Conservation (phyloP, 2,797 vertebrate species). For the Ambastaia sidthimunki region DNA sequence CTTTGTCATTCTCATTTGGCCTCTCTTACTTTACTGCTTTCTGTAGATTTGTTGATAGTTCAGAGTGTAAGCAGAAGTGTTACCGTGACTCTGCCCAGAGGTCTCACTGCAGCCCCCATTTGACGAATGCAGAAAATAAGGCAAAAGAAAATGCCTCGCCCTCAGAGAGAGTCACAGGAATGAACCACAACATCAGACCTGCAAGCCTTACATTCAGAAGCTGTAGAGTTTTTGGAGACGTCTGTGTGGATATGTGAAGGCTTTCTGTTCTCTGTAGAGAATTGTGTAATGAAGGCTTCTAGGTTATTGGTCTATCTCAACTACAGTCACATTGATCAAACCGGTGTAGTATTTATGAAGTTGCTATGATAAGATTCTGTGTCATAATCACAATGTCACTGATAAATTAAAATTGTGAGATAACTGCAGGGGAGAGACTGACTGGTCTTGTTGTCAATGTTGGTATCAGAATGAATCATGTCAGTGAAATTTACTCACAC, state of each 20-base stretch:
- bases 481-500: background rate
- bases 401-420: background rate
- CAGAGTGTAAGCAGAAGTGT: constrained; percentile 5
- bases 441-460: background rate
- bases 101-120: constrained; percentile 50
- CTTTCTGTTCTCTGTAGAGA: constrained; percentile 8
- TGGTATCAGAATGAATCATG: background rate
- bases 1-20: constrained; percentile 23
- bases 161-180: constrained; percentile 46
- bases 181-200: constrained; percentile 47
- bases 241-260: constrained; percentile 38
- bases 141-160: constrained; percentile 46
- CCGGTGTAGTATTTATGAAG: constrained; percentile 9
- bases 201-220: constrained; percentile 38
- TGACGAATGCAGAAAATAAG: constrained; percentile 57
- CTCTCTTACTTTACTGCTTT: constrained; percentile 38
- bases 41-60: constrained; percentile 23
- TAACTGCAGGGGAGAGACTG: background rate
- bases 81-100: constrained; percentile 40
- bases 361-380: background rate
- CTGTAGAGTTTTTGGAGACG: constrained; percentile 28
- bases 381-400: constrained; percentile 13
- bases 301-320: constrained; percentile 20
- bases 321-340: constrained; percentile 17
- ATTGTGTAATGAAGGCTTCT: constrained; percentile 34